phyloP scores from a whole-genome alignment of 2,888 invertebrate genomes.

The Arenicola marina region DNA sequence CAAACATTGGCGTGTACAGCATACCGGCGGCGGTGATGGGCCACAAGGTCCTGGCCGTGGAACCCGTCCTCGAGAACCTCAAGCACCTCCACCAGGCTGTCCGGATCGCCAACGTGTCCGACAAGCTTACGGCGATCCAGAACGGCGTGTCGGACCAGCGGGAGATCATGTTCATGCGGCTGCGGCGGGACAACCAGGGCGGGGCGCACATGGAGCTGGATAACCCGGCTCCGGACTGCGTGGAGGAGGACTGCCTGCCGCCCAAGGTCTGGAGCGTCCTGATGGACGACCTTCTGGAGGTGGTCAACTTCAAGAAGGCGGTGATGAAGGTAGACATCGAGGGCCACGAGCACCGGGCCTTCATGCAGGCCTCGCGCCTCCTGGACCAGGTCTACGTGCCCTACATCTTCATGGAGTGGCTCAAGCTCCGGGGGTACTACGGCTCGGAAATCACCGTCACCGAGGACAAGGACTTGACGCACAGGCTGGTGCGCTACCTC shows the following conservation, averaged over 20 bases:
- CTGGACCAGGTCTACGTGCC: constrained; percentile 23
- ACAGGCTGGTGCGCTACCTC: constrained; percentile 22
- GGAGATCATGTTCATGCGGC: constrained; percentile 7
- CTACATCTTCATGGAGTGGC: constrained; percentile 39
- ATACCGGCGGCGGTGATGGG: constrained; percentile 33
- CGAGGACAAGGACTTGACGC: constrained; percentile 28
- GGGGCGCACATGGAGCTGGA: constrained; percentile 15
- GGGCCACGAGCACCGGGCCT: constrained; percentile 34
- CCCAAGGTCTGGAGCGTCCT: constrained; percentile 11
- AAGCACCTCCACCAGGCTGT: constrained; percentile 26
- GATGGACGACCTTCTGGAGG: constrained; percentile 30
- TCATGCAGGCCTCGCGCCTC: constrained; percentile 18
- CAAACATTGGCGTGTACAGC: constrained; percentile 33
- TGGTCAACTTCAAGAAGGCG: constrained; percentile 27
- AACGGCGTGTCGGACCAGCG: constrained; percentile 28
- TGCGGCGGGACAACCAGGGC: constrained; percentile 26
- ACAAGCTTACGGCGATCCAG: constrained; percentile 27
- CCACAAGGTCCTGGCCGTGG: constrained; percentile 33
- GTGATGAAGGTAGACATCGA: constrained; percentile 38
- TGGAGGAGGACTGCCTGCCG: constrained; percentile 6
- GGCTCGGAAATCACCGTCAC: constrained; percentile 16
- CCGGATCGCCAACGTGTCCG: constrained; percentile 13
- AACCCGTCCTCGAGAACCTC: constrained; percentile 27
- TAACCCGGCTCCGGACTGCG: constrained; percentile 13
- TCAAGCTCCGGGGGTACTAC: constrained; percentile 25